Evolutionary conservation across 2,888 invertebrate genomes (phyloP), one percentile per base, ranked within the genome.

Genomic region (Drosophila prolongata): DNA sequence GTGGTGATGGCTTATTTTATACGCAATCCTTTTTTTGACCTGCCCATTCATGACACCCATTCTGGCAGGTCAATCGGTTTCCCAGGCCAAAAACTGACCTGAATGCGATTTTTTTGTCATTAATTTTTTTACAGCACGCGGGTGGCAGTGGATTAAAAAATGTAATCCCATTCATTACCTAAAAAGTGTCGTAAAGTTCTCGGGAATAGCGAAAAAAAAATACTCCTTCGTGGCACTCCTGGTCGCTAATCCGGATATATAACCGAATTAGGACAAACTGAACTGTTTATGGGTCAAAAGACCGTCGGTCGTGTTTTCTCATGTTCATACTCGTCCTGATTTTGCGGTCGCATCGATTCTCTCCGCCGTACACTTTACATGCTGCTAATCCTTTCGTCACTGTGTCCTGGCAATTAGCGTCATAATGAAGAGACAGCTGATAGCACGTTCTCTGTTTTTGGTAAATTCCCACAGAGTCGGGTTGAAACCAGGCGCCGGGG

Each of bases 141-240:
- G 55, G 44, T 61, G 14, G 47, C 60, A 42, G 77, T 76, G 89
- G 87, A 89, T 87, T 89, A 85, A 77, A 77, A 70, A 79, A 70
- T 61, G 55, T 80, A 76, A 81, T 77, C 76, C 83, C 84, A 85
- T 85, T 89, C 89, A 85, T 89, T 89, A 85, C 84, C 84, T 82
- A 85, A 87, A 89, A 83, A 88, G 79, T 65, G 81, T 78, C 62
- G 77, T 83, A 74, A 83, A 76, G 54, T 43, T 27, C 44, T 59
- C 6, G 54, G 40, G 37, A 53, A 19, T 49, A 35, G 44, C 11
- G 38, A 50, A 62, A 67, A n/a, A n/a, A n/a, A 60, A 61, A 43
- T 46, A 60, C 49, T 16, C 49, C 34, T 49, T 49, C 19, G 14
- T n/a, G 19, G 37, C 37, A 55, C 43, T 56, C 59, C 58, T 65